phyloP scores from a whole-genome alignment of 2,888 invertebrate genomes.

The Cynaeus angustus region DNA sequence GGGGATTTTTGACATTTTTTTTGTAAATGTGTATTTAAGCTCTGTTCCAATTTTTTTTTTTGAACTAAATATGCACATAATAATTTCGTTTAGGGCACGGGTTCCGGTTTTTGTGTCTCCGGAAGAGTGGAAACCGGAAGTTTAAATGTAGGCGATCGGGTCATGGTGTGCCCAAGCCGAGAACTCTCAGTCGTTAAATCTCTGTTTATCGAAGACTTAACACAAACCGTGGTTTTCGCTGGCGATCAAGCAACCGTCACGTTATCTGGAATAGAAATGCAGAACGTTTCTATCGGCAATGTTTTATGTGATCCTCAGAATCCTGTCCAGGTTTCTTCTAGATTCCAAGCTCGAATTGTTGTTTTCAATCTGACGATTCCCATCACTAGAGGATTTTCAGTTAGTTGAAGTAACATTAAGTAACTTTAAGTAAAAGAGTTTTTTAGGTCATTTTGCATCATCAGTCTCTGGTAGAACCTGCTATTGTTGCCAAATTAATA shows the following conservation, averaged over 20 bases:
- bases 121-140: conserved; percentile 95
- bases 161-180: conserved; percentile 89
- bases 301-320: conserved; percentile 88
- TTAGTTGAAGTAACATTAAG: conserved; percentile 69
- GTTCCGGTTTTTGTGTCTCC: conserved; percentile 91
- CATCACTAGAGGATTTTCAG: conserved; percentile 91
- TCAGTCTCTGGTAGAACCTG: conserved; percentile 94
- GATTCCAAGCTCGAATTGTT: conserved; percentile 92
- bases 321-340: conserved; percentile 86
- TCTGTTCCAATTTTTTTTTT: too few species aligned
- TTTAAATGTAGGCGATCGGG: conserved; percentile 88
- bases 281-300: conserved; percentile 89
- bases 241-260: conserved; percentile 94
- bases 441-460: conserved; percentile 88
- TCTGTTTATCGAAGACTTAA: conserved; percentile 81
- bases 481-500: conserved; percentile 88
- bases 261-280: conserved; percentile 87
- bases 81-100: conserved; percentile 76
- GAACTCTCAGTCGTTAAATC: conserved; percentile 90
- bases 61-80: too few species aligned
- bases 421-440: background rate
- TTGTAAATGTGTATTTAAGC: too few species aligned
- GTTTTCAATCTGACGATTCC: conserved; percentile 95
- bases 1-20: too few species aligned
- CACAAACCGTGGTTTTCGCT: conserved; percentile 87